Conservation (phyloP, 2,888 invertebrate species). For the Pristionchus mayeri region DNA sequence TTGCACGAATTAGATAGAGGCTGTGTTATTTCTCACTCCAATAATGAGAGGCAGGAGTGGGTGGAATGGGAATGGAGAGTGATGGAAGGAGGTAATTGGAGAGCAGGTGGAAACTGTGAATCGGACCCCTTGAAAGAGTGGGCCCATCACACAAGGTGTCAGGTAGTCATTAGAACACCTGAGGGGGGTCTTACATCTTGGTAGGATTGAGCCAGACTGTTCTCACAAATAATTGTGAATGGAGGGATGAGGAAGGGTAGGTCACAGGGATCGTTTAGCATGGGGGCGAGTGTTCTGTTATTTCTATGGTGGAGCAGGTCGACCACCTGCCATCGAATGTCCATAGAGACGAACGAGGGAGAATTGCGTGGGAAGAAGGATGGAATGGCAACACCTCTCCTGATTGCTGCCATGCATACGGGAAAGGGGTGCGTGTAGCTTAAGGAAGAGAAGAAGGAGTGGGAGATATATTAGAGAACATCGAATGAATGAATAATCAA, state of each 20-base stretch:
- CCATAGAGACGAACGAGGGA: background rate
- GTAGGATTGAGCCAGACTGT: background rate
- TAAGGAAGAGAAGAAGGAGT: background rate
- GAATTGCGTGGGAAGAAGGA: background rate
- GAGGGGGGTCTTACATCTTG: too few species aligned
- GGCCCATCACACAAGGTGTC: slow-evolving; percentile 4
- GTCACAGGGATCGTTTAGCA: slow-evolving; percentile 26
- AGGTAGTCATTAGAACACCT: slow-evolving; percentile 40
- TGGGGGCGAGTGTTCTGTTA: background rate
- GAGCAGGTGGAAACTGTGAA: slow-evolving; percentile 32
- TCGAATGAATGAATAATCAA: background rate
- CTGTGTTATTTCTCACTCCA: background rate
- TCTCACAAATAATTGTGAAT: background rate
- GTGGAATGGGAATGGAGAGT: background rate
- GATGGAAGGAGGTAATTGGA: slow-evolving; percentile 23
- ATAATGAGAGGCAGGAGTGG: slow-evolving; percentile 7
- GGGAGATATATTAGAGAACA: background rate
- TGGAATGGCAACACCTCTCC: background rate
- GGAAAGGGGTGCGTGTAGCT: slow-evolving; percentile 1
- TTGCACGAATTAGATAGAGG: background rate
- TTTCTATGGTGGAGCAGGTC: background rate
- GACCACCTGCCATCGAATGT: background rate
- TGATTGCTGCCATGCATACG: slow-evolving; percentile 40
- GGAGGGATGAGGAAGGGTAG: background rate
- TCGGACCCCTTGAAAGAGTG: background rate